Evolutionary conservation across 2,888 invertebrate species (phyloP), one percentile per base, ranked within the genome.

Genomic region (Escarpia spicata): DNA sequence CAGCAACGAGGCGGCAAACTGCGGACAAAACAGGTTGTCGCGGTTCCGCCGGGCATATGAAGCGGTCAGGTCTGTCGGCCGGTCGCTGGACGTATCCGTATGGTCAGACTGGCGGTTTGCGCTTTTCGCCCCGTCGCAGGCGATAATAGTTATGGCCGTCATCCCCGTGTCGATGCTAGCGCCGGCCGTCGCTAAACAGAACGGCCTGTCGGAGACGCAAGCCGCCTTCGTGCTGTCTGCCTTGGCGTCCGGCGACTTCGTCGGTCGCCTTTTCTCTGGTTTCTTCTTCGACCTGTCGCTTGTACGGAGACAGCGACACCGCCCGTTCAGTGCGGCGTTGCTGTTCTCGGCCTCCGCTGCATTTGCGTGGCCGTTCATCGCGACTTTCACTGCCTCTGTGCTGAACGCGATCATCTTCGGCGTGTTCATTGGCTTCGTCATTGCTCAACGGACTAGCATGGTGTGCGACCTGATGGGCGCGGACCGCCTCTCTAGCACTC

Each of bases 401-500:
- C 15, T 58, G 19, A 91, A 91, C 58, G 91, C 91, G 37, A 37
- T 43, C 58, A 4, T 91, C 12, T 91, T 43, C n/a, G 52, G 91
- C 12, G 91, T 91, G 26, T 52, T 91, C 52, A n/a, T 52, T 3
- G 91, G 91, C 26, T 26, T 91, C 43, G 43, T 58, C 45, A 44
- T 91, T 26, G 91, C 45, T 31, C 91, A 91, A 52, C 9, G 91
- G 15, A 91, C 91, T 15, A 91, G 31, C 91, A 91, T 91, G 45
- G 12, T 91, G 15, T 91, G 91, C 58, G 95, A 95, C 91, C 93
- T 95, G 43, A 92, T 95, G 12, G 95, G 95, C 6, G 92, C 94
- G 0, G 94, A 95, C 52, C 94, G 93, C 91, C 93, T 95, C 92
- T 94, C 95, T n/a, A 94, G 95, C 92, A 95, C 95, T 12, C 94